These are phyloP conservation scores for Lissonota sp. DNA, from an alignment of 2,888 invertebrate genomes.

Conservation along the genomic window DNA sequence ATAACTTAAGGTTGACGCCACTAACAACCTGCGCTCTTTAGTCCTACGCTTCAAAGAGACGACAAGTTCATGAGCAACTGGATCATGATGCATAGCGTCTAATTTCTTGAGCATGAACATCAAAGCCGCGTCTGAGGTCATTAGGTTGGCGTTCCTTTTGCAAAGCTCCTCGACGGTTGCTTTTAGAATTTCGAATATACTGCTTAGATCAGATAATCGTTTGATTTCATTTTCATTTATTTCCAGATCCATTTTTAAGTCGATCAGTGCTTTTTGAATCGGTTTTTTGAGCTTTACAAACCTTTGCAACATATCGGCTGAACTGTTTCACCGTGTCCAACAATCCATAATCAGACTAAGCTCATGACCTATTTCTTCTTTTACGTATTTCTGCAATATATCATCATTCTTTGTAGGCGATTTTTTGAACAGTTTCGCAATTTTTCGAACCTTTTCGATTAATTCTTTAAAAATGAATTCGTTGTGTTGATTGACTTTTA, in stretches of 20 bases:
- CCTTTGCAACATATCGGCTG: background rate
- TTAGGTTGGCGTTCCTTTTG: background rate
- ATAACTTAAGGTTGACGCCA: background rate
- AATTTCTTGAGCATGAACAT: background rate
- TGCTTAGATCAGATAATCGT: background rate
- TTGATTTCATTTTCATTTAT: background rate
- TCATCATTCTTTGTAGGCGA: background rate
- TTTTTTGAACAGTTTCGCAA: background rate
- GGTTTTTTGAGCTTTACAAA: background rate
- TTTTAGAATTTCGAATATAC: background rate
- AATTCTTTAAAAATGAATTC: background rate
- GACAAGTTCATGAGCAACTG: background rate
- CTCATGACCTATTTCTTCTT: background rate
- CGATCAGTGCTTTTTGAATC: conserved; percentile 1
- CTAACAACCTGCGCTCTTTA: background rate
- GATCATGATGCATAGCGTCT: background rate
- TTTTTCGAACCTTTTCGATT: background rate
- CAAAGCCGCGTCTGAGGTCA: background rate
- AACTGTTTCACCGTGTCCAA: background rate
- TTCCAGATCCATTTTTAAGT: background rate
- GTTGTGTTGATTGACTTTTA: background rate
- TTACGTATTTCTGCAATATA: background rate
- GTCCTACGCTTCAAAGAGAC: background rate
- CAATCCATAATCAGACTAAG: background rate
- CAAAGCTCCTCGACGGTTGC: background rate